Evolutionary conservation across 1,140 invertebrate genomes (phyloP).

Genomic region (Drosophila albomicans): DNA sequence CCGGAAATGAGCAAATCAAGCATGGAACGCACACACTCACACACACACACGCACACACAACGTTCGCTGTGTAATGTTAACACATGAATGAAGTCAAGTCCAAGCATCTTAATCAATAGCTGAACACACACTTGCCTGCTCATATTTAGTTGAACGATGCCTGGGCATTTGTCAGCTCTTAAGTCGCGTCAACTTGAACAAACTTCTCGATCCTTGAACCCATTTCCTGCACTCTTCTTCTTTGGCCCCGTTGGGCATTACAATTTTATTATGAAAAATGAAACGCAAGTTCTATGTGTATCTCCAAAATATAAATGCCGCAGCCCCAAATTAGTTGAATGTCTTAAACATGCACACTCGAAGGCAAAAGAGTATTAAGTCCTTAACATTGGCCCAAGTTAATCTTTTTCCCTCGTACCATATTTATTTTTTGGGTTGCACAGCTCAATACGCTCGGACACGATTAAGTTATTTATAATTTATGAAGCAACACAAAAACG

Average conservation of each 20-base stretch:
- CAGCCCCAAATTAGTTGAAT: neutral
- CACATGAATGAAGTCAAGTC: constrained; percentile 74
- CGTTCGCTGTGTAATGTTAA: constrained; percentile 47
- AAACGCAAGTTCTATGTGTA: neutral
- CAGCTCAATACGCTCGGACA: constrained; percentile 73
- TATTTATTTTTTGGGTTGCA: constrained; percentile 27
- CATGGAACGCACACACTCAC: constrained; percentile 27
- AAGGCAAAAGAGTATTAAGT: constrained; percentile 1
- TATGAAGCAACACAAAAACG: constrained; percentile 51
- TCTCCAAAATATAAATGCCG: neutral
- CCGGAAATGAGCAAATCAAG: constrained; percentile 78
- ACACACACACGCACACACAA: constrained; percentile 28
- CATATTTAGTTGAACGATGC: constrained; percentile 33
- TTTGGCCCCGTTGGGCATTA: neutral
- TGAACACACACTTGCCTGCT: neutral
- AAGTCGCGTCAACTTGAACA: constrained; percentile 43
- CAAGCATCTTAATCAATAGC: constrained; percentile 70
- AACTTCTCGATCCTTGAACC: constrained; percentile 54
- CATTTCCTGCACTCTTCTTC: neutral
- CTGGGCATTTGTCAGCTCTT: constrained; percentile 60
- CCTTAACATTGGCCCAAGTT: neutral
- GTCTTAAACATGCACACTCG: neutral
- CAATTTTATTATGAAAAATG: neutral
- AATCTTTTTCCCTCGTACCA: neutral
- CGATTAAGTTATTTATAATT: constrained; percentile 79